Evolutionary conservation across 2,113 vertebrate genomes (phyloP).

Genomic region (Crotalus tigris): DNA sequence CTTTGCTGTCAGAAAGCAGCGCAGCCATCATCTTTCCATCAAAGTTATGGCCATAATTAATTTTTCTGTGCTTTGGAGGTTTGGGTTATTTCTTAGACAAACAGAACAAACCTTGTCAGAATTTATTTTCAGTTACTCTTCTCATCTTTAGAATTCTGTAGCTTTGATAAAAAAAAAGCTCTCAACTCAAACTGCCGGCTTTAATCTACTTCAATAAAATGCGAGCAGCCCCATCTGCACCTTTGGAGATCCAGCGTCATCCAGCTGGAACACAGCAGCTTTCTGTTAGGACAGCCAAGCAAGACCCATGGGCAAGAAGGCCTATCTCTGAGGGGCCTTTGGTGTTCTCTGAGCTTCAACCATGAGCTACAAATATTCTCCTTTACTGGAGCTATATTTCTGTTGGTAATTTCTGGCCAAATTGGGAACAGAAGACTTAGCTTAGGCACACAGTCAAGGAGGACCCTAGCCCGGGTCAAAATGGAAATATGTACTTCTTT

Average conservation of each 20-base stretch:
- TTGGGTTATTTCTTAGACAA: conserved; percentile 24
- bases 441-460: not conserved
- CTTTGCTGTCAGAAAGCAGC: conserved; percentile 15
- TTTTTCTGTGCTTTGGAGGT: conserved; percentile 27
- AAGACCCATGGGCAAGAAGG: not conserved
- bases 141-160: conserved; percentile 7
- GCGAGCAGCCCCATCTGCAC: not conserved
- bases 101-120: not conserved
- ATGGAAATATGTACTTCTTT: not conserved
- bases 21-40: conserved; percentile 12
- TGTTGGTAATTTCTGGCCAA: not conserved
- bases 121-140: conserved; percentile 32
- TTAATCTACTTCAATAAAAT: conserved; percentile 20
- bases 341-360: not conserved
- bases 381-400: not conserved
- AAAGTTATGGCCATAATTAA: conserved; percentile 36
- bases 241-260: not conserved
- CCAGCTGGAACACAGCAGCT: conserved; percentile 1
- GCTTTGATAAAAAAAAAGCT: conserved; percentile 12
- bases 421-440: not conserved
- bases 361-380: not conserved
- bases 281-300: not conserved
- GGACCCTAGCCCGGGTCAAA: not conserved
- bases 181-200: conserved; percentile 9
- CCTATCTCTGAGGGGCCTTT: not conserved